A percentile compares a stretch with the other conserved stretches of the same genome.
Conservation (phyloP, 2,888 invertebrate species). For the Ormia ochracea region DNA sequence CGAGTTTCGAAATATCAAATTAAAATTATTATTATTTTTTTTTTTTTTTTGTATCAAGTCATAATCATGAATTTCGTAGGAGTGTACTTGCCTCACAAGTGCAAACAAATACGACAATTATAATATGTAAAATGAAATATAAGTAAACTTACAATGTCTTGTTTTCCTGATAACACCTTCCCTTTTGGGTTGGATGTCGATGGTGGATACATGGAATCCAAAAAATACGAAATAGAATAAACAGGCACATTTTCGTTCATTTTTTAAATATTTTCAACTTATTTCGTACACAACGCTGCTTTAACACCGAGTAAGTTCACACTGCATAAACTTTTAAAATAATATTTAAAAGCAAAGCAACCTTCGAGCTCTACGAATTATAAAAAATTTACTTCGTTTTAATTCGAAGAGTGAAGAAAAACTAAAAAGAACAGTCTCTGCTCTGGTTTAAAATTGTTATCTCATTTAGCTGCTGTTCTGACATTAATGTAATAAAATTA, state of each 20-base stretch:
- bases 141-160: conserved; percentile 45
- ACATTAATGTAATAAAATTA: conserved; percentile 37
- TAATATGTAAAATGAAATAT: neutral
- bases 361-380: too few species aligned
- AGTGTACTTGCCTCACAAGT: too few species aligned
- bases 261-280: neutral
- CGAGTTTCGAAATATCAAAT: too few species aligned
- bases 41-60: too few species aligned
- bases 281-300: too few species aligned
- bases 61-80: too few species aligned
- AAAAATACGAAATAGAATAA: conserved; percentile 71
- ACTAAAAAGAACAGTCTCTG: conserved; percentile 51
- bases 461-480: conserved; percentile 38
- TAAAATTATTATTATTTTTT: too few species aligned
- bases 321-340: too few species aligned
- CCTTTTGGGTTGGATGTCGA: conserved; percentile 43
- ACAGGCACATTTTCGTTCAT: conserved; percentile 69
- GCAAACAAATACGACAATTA: too few species aligned
- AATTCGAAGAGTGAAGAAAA: conserved; percentile 56
- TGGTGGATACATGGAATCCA: conserved; percentile 66
- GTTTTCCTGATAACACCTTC: neutral
- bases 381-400: conserved; percentile 34
- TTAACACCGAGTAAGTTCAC: too few species aligned
- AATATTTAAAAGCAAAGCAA: too few species aligned
- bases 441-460: conserved; percentile 33